Evolutionary conservation across 2,797 vertebrate species (phyloP).

Genomic region (Paedocypris micromegethes): DNA sequence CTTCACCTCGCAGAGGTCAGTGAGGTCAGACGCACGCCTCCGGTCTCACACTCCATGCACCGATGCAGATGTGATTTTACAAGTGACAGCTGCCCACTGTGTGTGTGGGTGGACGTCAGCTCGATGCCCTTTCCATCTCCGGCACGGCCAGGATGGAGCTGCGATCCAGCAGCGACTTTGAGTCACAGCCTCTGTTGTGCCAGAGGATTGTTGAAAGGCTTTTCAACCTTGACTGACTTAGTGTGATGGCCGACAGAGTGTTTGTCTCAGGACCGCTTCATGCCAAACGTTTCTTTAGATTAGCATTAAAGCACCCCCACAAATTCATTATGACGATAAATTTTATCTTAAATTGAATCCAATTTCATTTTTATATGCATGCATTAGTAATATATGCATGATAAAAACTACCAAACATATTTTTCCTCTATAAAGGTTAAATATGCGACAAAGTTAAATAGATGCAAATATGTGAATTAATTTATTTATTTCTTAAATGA

Average conservation of each 20-base stretch:
- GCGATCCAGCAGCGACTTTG: constrained; percentile 51
- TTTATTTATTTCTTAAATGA: no score
- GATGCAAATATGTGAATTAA: no score
- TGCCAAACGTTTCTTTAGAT: background rate
- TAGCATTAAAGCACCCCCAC: no score
- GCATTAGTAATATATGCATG: no score
- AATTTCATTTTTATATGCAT: no score
- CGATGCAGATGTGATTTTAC: constrained; percentile 8
- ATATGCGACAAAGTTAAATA: no score
- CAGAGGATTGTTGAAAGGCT: constrained; percentile 42
- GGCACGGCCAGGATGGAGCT: constrained; percentile 22
- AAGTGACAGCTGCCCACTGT: constrained; percentile 24
- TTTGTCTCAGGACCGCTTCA: background rate
- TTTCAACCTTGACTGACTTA: constrained; percentile 30
- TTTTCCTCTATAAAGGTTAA: no score
- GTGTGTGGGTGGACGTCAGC: constrained; percentile 7
- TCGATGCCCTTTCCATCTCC: constrained; percentile 36
- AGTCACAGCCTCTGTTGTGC: constrained; percentile 35
- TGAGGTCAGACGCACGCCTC: constrained; percentile 8
- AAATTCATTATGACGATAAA: no score
- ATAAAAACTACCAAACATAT: no score
- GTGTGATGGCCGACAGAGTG: constrained; percentile 18
- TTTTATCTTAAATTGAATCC: no score
- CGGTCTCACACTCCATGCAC: background rate
- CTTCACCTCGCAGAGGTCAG: constrained; percentile 8